phyloP scores from a whole-genome alignment of 2,888 invertebrate genomes.

The Proisotoma minuta region DNA sequence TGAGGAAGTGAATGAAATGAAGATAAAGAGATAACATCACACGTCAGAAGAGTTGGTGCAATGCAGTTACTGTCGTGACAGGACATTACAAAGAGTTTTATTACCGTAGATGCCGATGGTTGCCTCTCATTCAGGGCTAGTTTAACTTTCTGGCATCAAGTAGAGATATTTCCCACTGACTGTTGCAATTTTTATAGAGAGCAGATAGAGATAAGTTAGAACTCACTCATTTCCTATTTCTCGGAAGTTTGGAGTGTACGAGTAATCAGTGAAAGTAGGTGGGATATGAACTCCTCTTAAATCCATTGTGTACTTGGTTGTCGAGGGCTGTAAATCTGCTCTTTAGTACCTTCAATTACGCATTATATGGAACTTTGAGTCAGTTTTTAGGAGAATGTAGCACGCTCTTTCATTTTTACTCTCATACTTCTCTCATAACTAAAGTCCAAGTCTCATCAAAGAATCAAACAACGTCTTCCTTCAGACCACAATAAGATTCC shows the following conservation, averaged over 20 bases:
- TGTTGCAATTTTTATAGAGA: not conserved
- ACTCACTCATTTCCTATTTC: not conserved
- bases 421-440: too few relatives aligned
- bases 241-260: not conserved
- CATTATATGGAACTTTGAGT: not conserved
- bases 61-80: slow-evolving; percentile 37
- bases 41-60: slow-evolving; percentile 20
- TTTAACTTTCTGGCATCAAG: not conserved
- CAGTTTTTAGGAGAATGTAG: too few relatives aligned
- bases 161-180: not conserved
- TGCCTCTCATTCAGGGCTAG: slow-evolving; percentile 8
- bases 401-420: too few relatives aligned
- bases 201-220: not conserved
- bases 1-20: too few relatives aligned
- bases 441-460: too few relatives aligned
- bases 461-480: too few relatives aligned
- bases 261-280: slow-evolving; percentile 1
- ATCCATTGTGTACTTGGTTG: not conserved
- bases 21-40: slow-evolving; percentile 22
- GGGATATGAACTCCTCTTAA: not conserved
- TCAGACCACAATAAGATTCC: too few relatives aligned
- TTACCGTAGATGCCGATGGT: slow-evolving; percentile 12
- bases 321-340: slow-evolving; percentile 1
- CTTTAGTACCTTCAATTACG: slow-evolving; percentile 7
- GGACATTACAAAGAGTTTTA: slow-evolving; percentile 33